These are phyloP conservation scores for Chelonoidis abingdonii DNA, from an alignment of 2,113 vertebrate genomes.

Conservation along the genomic window DNA sequence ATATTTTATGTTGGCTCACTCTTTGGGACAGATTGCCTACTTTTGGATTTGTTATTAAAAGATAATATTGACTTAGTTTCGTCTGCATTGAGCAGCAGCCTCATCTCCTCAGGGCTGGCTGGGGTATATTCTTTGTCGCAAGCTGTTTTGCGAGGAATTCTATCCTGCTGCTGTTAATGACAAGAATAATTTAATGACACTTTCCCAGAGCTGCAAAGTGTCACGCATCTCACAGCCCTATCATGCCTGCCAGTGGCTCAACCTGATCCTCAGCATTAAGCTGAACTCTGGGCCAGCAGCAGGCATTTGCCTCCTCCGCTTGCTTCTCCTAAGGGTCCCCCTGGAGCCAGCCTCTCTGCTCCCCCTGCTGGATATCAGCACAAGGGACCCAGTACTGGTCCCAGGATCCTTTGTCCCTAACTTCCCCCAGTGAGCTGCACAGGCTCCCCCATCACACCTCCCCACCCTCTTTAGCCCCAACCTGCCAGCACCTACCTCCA, in stretches of 20 bases:
- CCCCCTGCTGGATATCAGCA: neutral
- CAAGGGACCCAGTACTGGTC: neutral
- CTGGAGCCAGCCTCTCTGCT: neutral
- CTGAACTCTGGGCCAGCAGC: neutral
- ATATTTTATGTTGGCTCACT: conserved; percentile 66
- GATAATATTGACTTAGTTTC: conserved; percentile 75
- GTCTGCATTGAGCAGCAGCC: conserved; percentile 35
- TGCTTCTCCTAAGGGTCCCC: neutral
- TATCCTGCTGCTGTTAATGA: conserved; percentile 43
- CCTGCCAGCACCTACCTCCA: neutral
- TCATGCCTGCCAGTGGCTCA: neutral
- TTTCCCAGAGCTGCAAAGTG: neutral
- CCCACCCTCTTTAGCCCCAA: neutral
- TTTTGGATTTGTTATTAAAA: conserved; percentile 76
- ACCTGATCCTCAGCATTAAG: neutral
- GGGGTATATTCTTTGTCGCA: neutral
- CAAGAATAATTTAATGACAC: conserved; percentile 35
- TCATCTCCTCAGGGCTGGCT: conserved; percentile 35
- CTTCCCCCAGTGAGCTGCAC: neutral
- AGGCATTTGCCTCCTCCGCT: neutral
- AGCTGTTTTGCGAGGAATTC: conserved; percentile 2
- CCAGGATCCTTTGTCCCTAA: neutral
- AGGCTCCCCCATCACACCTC: rapidly evolving
- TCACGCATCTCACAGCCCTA: neutral
- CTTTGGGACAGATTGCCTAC: conserved; percentile 67